Base-by-base conservation (phyloP, 2,113 vertebrate species). In the Boleophthalmus pectinirostris region DNA sequence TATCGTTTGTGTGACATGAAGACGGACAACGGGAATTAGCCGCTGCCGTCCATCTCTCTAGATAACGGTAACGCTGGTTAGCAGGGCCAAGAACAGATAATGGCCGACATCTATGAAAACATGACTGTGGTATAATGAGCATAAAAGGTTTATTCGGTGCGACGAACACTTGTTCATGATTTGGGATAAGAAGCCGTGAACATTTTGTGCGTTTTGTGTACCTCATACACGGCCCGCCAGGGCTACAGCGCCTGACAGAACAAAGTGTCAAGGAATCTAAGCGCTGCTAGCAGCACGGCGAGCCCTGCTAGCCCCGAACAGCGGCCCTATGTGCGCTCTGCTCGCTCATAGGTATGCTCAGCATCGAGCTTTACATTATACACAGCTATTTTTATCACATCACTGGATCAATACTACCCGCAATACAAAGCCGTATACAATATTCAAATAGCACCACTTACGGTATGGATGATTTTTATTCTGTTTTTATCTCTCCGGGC, bases 221-320 rank as follows among this genome's bases (percentile, higher is more conserved):
- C 35, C 70, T 82, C 46, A 73, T 73, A 1, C 24, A 58, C 72
- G 89, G 85, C 88, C 88, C 82, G 78, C 75, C 80, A 77, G 54
- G 66, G 46, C 76, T 78, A 71, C 66, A 25, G 78, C 88, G 83
- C 85, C 85, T 56, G 85, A 84, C 79, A 85, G 90, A 90, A 91
- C 89, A 92, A 90, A 90, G 91, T 92, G 90, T 90, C 85, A 92
- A 66, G 89, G 88, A 86, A 82, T 82, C 89, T 83, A 73, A 77
- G 56, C 82, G 80, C 82, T 78, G 63, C 78, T 85, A 88, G 85
- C 82, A 63, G 23, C 12, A 20, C 15, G 45, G 82, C 76, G 80
- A 77, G 63, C 1, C 43, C 57, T 78, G 70, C 64, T 77, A 88
- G 78, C 74, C 77, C 72, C 84, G 18, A 38, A n/a, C 64, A 81